Conservation (phyloP, 2,888 invertebrate genomes). For the Trichacis sp. region DNA sequence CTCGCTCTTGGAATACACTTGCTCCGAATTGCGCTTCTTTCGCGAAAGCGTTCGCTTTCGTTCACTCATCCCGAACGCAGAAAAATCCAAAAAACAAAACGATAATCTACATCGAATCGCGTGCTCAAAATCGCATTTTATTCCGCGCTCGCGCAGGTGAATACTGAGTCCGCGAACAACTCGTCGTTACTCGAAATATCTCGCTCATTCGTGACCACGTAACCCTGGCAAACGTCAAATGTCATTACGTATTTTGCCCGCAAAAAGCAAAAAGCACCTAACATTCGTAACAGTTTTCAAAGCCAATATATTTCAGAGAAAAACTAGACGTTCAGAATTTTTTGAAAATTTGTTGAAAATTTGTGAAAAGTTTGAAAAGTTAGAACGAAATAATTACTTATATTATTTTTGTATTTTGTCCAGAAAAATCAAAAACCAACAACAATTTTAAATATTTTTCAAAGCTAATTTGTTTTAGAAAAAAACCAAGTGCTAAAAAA, state of each 20-base stretch:
- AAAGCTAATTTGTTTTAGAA: no score
- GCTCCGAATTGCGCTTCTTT: constrained; percentile 40
- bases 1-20: constrained; percentile 22
- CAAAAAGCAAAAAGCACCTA: constrained; percentile 13
- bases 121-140: not conserved
- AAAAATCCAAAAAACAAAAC: no score
- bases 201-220: constrained; percentile 23
- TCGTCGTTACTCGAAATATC: constrained; percentile 32
- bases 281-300: no score
- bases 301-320: no score
- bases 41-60: constrained; percentile 44
- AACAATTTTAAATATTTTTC: no score
- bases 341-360: no score
- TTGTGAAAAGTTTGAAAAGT: no score
- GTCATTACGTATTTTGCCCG: constrained; percentile 12
- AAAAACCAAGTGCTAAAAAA: no score
- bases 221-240: constrained; percentile 26
- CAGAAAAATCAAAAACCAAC: not conserved
- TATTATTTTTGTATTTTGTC: no score
- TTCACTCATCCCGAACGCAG: constrained; percentile 49
- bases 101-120: not conserved
- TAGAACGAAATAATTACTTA: not conserved
- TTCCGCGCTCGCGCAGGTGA: constrained; percentile 15
- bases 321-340: no score
- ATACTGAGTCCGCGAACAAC: constrained; percentile 16